These are phyloP conservation scores for Drosophila mimica DNA, from an alignment of 2,888 invertebrate genomes.

Conservation along the genomic window DNA sequence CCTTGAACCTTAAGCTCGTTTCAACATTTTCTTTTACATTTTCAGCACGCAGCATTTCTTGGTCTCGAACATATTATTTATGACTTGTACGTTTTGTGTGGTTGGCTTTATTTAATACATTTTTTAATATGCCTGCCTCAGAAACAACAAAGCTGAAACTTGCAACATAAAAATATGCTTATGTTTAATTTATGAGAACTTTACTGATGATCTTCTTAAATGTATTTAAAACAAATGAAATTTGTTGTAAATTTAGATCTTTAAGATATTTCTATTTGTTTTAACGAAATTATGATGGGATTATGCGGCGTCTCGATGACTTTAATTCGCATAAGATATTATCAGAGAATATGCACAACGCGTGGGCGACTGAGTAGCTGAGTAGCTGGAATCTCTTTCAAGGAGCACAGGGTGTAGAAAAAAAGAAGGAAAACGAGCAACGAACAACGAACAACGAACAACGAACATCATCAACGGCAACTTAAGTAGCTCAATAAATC, in stretches of 20 bases:
- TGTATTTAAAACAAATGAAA: neutral
- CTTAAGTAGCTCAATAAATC: constrained; percentile 76
- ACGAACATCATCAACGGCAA: constrained; percentile 65
- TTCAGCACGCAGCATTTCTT: constrained; percentile 56
- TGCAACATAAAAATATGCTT: constrained; percentile 39
- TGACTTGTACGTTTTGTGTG: constrained; percentile 48
- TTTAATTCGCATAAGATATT: constrained; percentile 47
- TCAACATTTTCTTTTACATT: constrained; percentile 34
- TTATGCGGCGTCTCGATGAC: constrained; percentile 13
- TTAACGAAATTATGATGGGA: constrained; percentile 22
- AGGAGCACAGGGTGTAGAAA: constrained; percentile 1
- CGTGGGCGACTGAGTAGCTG: constrained; percentile 17
- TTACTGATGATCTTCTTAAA: constrained; percentile 37
- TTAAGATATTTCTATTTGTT: constrained; percentile 13
- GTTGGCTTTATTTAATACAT: constrained; percentile 7
- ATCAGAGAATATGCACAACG: constrained; percentile 19
- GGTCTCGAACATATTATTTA: constrained; percentile 68
- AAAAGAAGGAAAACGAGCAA: neutral
- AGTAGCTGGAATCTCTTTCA: constrained; percentile 17
- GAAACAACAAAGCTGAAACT: constrained; percentile 37
- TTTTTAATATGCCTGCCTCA: constrained; percentile 35
- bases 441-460: constrained; percentile 21
- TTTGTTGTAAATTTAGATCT: neutral
- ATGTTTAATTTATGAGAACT: constrained; percentile 63
- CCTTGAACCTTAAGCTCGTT: constrained; percentile 48